These are phyloP conservation scores for Erinaceus europaeus DNA, from an alignment of 2,113 vertebrate genomes.

Conservation along the genomic window DNA sequence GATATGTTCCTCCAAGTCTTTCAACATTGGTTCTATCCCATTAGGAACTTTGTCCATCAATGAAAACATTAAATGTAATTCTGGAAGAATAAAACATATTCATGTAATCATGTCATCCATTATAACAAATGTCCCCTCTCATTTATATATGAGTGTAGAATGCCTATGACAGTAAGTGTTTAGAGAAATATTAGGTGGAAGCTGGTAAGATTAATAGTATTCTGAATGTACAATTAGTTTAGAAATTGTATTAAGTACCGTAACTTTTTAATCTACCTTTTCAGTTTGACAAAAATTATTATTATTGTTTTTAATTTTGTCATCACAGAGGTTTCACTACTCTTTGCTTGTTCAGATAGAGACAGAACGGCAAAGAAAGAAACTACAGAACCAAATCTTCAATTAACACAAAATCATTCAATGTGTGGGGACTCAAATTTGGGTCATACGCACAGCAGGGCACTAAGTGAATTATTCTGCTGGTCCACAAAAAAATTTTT, in stretches of 20 bases:
- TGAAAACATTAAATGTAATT: slow-evolving; percentile 98
- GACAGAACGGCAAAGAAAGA: no score
- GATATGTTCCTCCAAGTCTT: slow-evolving; percentile 99
- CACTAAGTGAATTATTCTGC: no score
- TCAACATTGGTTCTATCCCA: slow-evolving; percentile 98
- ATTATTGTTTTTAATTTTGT: not conserved
- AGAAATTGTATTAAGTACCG: not conserved
- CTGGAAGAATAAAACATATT: slow-evolving; percentile 82
- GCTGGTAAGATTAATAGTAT: not conserved
- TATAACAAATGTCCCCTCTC: slow-evolving; percentile 10
- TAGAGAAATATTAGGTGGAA: slow-evolving; percentile 15
- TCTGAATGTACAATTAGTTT: not conserved
- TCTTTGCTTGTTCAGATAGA: no score
- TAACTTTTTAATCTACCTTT: not conserved
- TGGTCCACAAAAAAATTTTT: no score
- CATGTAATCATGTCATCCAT: slow-evolving; percentile 55
- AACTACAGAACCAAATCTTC: no score
- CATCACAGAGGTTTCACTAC: no score
- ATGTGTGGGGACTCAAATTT: no score
- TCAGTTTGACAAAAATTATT: not conserved
- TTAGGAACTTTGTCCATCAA: slow-evolving; percentile 99
- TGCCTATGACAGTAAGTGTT: not conserved
- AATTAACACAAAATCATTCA: no score
- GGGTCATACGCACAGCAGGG: no score
- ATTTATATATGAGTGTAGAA: not conserved